Base-by-base conservation (phyloP, 2,113 vertebrate genomes). In the Malurus cyaneus region DNA sequence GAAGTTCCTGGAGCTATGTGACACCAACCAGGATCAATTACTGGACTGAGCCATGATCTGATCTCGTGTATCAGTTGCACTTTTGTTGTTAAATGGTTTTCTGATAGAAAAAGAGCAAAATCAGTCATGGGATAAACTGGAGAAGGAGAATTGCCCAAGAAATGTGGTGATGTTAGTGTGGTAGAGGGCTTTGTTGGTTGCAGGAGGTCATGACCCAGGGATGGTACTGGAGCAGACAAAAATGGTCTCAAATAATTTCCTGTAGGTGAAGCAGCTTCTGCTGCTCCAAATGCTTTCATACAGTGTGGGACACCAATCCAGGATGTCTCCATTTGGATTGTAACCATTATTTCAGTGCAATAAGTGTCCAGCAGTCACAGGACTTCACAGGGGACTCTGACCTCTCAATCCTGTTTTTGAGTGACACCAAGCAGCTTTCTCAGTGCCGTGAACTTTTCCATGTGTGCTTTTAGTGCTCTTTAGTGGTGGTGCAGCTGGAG, bases 161-260 rank as follows among this genome's bases (percentile, higher is more conserved):
- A 2, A 28, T 2, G 13, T 10, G 32, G 28, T n/a, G 53, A 52
- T 52, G 8, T 34, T 7, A 4, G 26, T 1, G 3, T 25, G 7
- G 46, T 11, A 3, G 53, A 21, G 57, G 8, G 39, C 25, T 57
- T 18, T 44, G 36, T 47, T 26, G 57, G 28, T 6, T 6, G 23
- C 44, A 34, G 71, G 62, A 59, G 42, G 26, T 9, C 6, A 5
- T 1, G 6, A 15, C 31, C 36, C 1, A 0, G 64, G 50, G 57
- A 2, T 39, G 66, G 4, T 29, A 7, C 56, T 28, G 32, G 34
- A 36, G 16, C 34, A 11, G 25, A 9, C 49, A 39, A 17, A 39
- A 52, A 18, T 3, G 13, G 42, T 31, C 44, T 44, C 26, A 50
- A 18, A 14, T 31, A 39, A 52, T 7, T 44, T 26, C 11, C n/a